Base-by-base conservation (phyloP, 2,113 vertebrate species). In the Apodemus speciosus region DNA sequence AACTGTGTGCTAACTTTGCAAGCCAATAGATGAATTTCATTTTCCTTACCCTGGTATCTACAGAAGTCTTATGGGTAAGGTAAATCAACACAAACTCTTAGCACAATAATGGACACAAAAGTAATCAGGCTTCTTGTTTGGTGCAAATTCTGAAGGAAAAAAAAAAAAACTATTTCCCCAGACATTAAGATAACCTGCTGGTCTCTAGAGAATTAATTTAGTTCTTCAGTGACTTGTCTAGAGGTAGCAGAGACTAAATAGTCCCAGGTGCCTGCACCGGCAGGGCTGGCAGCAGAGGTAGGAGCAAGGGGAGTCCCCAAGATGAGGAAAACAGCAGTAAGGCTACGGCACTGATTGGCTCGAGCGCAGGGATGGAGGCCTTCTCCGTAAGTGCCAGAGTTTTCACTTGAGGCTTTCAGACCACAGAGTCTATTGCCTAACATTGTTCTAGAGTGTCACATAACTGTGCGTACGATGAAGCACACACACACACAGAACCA, bases 191-290 rank as follows among this genome's bases (percentile, higher is more conserved):
- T 35, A 96, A 76, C 92, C 46, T 92, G 76, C 25, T 75, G 51
- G 46, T 51, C 96, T 89, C 95, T 25, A 53, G 87, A 85, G 85
- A 8, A 95, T 91, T 94, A 97, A 97, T 96, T 96, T 95, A 87
- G 46, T 60, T 96, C 35, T 93, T 91, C 83, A 83, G 68, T 56
- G 60, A 86, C 87, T 35, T 96, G 76, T 76, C 80, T 53, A 71
- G 58, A 91, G 64, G 16, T 76, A 35, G 58, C 60, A 10, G 75
- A 23, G 79, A 87, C 79, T 73, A 93, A 91, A 72, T 0, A 92
- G 51, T 95, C 93, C 92, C 96, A 64, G 64, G 53, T 32, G 86
- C 87, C 80, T 69, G 71, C 49, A 77, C 69, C 66, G 53, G 43
- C 1, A 46, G 93, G 75, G 56, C 32, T 85, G 56, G 68, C 58